Base-by-base conservation (phyloP, 2,888 invertebrate genomes). In the Eilema griseolum region DNA sequence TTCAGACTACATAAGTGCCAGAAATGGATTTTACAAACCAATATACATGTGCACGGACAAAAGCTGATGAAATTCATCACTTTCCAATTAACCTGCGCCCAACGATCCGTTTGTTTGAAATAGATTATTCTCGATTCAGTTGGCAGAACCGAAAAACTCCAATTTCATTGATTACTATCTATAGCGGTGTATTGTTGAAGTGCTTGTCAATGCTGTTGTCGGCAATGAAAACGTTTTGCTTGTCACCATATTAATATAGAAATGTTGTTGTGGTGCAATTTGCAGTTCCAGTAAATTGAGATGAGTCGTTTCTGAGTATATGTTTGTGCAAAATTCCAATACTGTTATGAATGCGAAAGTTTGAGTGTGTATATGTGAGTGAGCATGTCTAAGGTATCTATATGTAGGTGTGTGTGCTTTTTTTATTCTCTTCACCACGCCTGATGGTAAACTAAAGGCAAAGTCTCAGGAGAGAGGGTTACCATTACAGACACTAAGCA, bases 81-180 rank as follows among this genome's bases (percentile, higher is more conserved):
- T 86, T 88, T 89, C 82, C 88, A 90, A 90, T 90, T 89, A 89
- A 88, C 83, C 81, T 80, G 75, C 76, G 79, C 72, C 74, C 74
- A 75, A 65, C 78, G 83, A 80, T 83, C 75, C 83, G 84, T 88
- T 87, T 88, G 85, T 88, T 87, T 87, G 82, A 83, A 86, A 87
- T 88, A 87, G 86, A 88, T 87, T 87, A 89, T 84, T 77, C 73
- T 71, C 79, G 78, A 77, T 78, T 69, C 78, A 76, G 65, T 75
- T 86, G 71, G 73, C 82, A 83, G 80, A 83, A 82, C 81, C 73
- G 81, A 85, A 86, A 87, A 83, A 81, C 79, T 83, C 78, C 82
- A 83, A 84, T 86, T 83, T 72, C 67, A 78, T 78, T 80, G 73
- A 82, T 83, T 74, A 81, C 69, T 72, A 69, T 74, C 70, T 77